Base-by-base conservation (phyloP, 2,888 invertebrate species). In the Cheilosia vernalis region DNA sequence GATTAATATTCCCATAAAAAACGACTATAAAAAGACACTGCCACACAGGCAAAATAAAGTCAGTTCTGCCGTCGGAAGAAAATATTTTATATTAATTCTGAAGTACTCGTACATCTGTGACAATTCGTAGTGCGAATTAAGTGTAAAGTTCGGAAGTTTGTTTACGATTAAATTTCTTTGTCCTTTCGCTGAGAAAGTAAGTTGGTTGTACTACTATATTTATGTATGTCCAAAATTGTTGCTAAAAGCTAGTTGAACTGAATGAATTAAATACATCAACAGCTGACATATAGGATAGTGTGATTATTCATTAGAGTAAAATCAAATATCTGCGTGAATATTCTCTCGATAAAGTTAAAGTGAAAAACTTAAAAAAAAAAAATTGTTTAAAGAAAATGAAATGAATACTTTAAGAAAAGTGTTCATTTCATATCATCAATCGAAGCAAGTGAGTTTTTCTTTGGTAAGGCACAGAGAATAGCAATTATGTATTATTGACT, bases 1-100 rank as follows among this genome's bases (percentile, higher is more conserved):
- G 77, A 55, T 79, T 72, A 47, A 72, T 66, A 66, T 58, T 72
- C 42, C 30, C 51, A 79, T 79, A 72, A 79, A 79, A 70, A 79
- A 79, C 40, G 19, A 49, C 58, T 58, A 79, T 66, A 72, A 56
- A 64, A 64, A 49, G 42, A 66, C 64, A 30, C 33, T 24, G 58
- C 30, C 51, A 56, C 66, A 69, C 77, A 64, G 33, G 27, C 63
- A 56, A 70, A 70, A 69, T 47, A 27, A 70, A 66, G 21, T 64
- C 19, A n/a, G 37, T 64, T 72, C 63, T 63, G 58, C 64, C 79
- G 72, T 64, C 79, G 72, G 66, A 49, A 64, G 24, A 60, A 42
- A 58, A 51, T 76, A 58, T 69, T 37, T 56, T 40, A 17, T 70
- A 24, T 56, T 44, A 42, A 44, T 58, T 58, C 42, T 27, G 33